A percentile compares a stretch with the other conserved stretches of the same genome.
phyloP scores from a whole-genome alignment of 1,140 invertebrate genomes.

The Cydia strobilella region DNA sequence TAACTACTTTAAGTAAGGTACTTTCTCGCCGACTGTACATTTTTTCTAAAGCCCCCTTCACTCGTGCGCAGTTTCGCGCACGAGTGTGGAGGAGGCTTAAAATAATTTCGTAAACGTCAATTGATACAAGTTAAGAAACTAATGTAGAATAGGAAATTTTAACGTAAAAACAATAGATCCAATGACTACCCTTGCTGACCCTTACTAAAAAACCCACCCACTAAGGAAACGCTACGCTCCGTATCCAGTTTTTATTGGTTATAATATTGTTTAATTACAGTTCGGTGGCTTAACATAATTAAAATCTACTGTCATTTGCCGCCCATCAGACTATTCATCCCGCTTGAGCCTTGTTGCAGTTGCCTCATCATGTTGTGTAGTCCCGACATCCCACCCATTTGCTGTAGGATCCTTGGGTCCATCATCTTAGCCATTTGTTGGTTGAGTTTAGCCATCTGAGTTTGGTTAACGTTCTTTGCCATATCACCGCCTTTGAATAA shows the following conservation, averaged over 20 bases:
- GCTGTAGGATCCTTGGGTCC: conserved; percentile 97
- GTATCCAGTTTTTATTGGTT: conserved; percentile 33
- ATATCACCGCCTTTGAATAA: conserved; percentile 99
- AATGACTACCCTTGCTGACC: no score
- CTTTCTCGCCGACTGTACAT: no score
- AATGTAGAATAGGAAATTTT: no score
- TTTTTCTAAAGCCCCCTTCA: no score
- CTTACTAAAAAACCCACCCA: background rate
- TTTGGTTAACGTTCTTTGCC: conserved; percentile 98
- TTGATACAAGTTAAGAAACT: no score
- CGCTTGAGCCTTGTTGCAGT: conserved; percentile 94
- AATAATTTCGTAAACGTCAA: no score
- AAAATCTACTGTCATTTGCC: conserved; percentile 78
- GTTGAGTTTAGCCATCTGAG: conserved; percentile 99
- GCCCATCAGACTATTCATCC: conserved; percentile 89
- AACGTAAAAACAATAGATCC: no score
- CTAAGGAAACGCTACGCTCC: background rate
- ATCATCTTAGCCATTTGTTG: conserved; percentile 99
- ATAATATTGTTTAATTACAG: conserved; percentile 30
- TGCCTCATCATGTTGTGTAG: conserved; percentile 99
- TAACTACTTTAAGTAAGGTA: no score
- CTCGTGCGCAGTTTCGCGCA: no score
- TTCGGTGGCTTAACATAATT: conserved; percentile 24
- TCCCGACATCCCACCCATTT: conserved; percentile 96
- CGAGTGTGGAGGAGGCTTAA: no score